These are phyloP conservation scores for Petrophora chlorosata DNA, from an alignment of 2,888 invertebrate species.

Conservation along the genomic window DNA sequence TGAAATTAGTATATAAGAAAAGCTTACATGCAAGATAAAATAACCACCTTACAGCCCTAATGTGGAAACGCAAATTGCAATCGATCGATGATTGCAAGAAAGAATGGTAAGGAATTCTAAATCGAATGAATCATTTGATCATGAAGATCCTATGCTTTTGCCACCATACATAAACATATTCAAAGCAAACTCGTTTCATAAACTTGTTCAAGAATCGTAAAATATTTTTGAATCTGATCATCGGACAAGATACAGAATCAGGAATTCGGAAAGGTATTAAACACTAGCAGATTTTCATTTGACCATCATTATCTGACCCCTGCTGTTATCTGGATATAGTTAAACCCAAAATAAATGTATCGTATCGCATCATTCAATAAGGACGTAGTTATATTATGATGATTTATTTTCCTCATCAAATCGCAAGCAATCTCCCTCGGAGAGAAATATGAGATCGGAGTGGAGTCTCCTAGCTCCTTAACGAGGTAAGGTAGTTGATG, in stretches of 20 bases:
- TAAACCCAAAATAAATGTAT: slow-evolving; percentile 49
- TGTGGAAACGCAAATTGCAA: too few species aligned
- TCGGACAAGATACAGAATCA: too few species aligned
- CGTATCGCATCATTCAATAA: slow-evolving; percentile 43
- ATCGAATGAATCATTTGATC: background rate
- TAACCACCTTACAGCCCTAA: too few species aligned
- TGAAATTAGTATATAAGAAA: too few species aligned
- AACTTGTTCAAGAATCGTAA: too few species aligned
- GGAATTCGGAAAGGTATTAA: too few species aligned
- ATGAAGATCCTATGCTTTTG: too few species aligned
- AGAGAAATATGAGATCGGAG: slow-evolving; percentile 20
- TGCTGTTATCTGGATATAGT: slow-evolving; percentile 41
- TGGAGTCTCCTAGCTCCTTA: slow-evolving; percentile 32
- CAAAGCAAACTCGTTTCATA: too few species aligned
- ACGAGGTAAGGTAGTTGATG: slow-evolving; percentile 47
- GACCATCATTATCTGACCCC: slow-evolving; percentile 42
- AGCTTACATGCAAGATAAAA: too few species aligned
- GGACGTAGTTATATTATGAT: slow-evolving; percentile 21
- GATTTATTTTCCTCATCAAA: slow-evolving; percentile 21
- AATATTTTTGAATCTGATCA: too few species aligned
- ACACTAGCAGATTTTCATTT: too few species aligned
- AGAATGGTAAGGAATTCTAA: slow-evolving; percentile 1
- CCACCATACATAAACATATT: too few species aligned
- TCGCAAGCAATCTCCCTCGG: slow-evolving; percentile 8
- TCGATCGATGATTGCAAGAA: slow-evolving; percentile 3